Percentiles rank a stretch among this genome's conserved stretches.
phyloP scores from a whole-genome alignment of 2,113 vertebrate genomes.

The Argyrosomus japonicus region DNA sequence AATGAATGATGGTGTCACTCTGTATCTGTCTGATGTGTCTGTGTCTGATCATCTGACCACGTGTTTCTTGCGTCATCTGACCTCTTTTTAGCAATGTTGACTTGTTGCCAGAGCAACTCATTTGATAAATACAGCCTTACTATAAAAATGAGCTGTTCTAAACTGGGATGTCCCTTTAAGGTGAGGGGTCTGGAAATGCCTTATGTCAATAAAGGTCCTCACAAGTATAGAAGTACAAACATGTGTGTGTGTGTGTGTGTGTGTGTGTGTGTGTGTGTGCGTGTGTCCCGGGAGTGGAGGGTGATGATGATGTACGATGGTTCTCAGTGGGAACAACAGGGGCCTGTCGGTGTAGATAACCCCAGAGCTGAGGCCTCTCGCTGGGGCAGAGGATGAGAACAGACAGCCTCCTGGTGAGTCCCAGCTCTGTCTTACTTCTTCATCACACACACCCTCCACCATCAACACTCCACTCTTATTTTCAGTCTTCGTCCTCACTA shows the following conservation, averaged over 20 bases:
- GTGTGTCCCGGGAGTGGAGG: not conserved
- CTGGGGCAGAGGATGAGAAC: conserved; percentile 63
- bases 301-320: conserved; percentile 52
- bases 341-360: conserved; percentile 76
- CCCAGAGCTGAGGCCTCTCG: conserved; percentile 47
- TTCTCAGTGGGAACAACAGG: conserved; percentile 67
- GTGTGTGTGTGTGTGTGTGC: conserved; percentile 23
- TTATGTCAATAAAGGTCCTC: conserved; percentile 15
- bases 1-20: too few species aligned
- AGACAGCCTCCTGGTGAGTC: conserved; percentile 67
- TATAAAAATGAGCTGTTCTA: not conserved
- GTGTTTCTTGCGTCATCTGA: too few species aligned
- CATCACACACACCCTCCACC: conserved; percentile 15
- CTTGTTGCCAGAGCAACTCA: not conserved
- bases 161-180: not conserved
- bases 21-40: not conserved
- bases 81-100: not conserved
- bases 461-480: conserved; percentile 6
- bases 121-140: not conserved
- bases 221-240: conserved; percentile 1
- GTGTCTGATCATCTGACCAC: too few species aligned
- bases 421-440: conserved; percentile 11
- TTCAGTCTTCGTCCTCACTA: not conserved
- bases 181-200: not conserved
- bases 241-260: conserved; percentile 9